Percentiles rank a stretch among this genome's conserved stretches.
phyloP scores from a whole-genome alignment of 1,140 invertebrate genomes.

The Ips typographus region DNA sequence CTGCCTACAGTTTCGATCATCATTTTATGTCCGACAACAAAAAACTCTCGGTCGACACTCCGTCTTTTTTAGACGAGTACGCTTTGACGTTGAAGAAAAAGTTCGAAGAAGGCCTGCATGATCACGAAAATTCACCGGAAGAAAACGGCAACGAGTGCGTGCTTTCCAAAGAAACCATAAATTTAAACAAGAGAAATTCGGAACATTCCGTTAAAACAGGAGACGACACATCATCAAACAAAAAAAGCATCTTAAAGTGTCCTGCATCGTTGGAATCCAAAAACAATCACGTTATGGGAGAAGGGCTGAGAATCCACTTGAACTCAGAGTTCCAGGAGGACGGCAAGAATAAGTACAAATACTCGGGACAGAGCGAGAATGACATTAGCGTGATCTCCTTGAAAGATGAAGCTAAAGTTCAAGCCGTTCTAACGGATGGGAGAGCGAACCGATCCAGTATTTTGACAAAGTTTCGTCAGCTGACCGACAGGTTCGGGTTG shows the following conservation, averaged over 20 bases:
- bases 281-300: slow-evolving; percentile 31
- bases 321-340: slow-evolving; percentile 21
- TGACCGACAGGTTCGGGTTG: slow-evolving; percentile 49
- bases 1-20: slow-evolving; percentile 51
- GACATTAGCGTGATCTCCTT: slow-evolving; percentile 42
- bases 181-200: slow-evolving; percentile 50
- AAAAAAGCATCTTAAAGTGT: slow-evolving; percentile 46
- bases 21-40: slow-evolving; percentile 47
- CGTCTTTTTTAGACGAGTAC: slow-evolving; percentile 50
- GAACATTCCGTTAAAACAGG: slow-evolving; percentile 47
- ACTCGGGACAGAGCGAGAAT: slow-evolving; percentile 31
- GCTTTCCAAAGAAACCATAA: slow-evolving; percentile 49
- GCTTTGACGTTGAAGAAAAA: slow-evolving; percentile 45
- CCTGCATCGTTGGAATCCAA: slow-evolving; percentile 26
- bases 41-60: slow-evolving; percentile 48
- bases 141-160: slow-evolving; percentile 41
- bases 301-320: slow-evolving; percentile 41
- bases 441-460: slow-evolving; percentile 43
- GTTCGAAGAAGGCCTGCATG: slow-evolving; percentile 36
- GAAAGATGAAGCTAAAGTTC: slow-evolving; percentile 38
- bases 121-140: slow-evolving; percentile 33
- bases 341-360: slow-evolving; percentile 29
- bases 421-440: slow-evolving; percentile 14
- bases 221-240: slow-evolving; percentile 39
- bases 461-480: slow-evolving; percentile 47